Evolutionary conservation across 2,888 invertebrate species (phyloP).

Genomic region (Ophion costatus): DNA sequence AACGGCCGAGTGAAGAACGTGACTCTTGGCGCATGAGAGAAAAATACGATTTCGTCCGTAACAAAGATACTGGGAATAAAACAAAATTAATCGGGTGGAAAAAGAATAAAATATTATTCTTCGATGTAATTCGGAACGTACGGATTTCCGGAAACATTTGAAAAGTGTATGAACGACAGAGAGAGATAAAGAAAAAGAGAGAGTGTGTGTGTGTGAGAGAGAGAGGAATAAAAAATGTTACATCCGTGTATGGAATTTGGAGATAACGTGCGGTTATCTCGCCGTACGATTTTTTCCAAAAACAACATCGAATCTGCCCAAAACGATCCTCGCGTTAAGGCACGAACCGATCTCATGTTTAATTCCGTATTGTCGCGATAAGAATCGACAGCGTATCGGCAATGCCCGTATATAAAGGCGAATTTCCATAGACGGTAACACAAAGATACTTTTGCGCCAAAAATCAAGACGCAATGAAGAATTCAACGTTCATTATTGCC

Average conservation of each 20-base stretch:
- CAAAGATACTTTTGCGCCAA: background rate
- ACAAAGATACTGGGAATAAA: too few species aligned
- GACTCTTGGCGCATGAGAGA: background rate
- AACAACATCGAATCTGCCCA: background rate
- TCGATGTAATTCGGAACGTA: background rate
- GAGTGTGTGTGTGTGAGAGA: too few species aligned
- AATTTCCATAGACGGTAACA: background rate
- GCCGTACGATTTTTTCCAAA: background rate
- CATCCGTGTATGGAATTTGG: background rate
- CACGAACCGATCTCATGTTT: background rate
- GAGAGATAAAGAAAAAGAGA: too few species aligned
- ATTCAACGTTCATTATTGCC: background rate
- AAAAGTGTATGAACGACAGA: too few species aligned
- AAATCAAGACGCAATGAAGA: background rate
- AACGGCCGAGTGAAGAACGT: background rate
- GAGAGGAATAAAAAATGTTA: too few species aligned
- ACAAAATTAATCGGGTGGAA: too few species aligned
- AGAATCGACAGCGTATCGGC: background rate
- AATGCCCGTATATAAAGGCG: slow-evolving; percentile 3
- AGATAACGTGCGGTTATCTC: background rate
- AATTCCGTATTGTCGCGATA: background rate
- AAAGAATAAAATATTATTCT: background rate
- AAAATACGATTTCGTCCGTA: too few species aligned
- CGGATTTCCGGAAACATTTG: too few species aligned
- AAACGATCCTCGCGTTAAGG: slow-evolving; percentile 8